Base-by-base conservation (phyloP, 2,113 vertebrate species). In the Serinus canaria region DNA sequence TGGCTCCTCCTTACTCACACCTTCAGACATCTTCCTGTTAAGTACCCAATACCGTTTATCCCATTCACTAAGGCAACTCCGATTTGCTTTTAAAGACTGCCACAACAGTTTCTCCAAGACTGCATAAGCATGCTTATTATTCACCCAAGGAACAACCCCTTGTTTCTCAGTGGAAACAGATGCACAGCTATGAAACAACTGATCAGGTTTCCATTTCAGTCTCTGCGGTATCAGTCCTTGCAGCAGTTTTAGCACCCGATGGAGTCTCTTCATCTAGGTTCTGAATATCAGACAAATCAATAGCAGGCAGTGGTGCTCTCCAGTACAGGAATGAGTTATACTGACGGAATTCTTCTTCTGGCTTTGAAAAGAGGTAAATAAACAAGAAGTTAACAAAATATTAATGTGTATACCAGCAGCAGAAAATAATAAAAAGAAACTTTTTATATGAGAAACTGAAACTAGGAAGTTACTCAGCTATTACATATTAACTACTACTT, bases 281-380 rank as follows among this genome's bases (percentile, higher is more conserved):
- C 67, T 98, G 97, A 67, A 99, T 96, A 85, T 99, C 98, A 64
- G 98, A 98, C 59, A 99, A 91, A 91, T 99, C 98, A 50, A 99
- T 56, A 64, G 97, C 64, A 19, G 99, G 99, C 83, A 99, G 96
- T 18, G 99, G 99, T 74, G 95, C 85, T 96, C 98, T 98, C 99
- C 99, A 99, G 79, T 97, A 99, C 89, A 99, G 98, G 96, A 99
- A 99, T 33, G 98, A 98, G 91, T 99, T 99, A 95, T 97, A 99
- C 8, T 96, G 89, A 90, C 92, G 97, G 92, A 98, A 97, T 37
- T 98, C 98, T 58, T 99, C 98, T 79, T 94, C 93, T 73, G 91
- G 89, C 98, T 98, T 95, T 83, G 89, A 80, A 73, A 67, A 83
- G 47, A 87, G 89, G 96, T 24, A 87, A 73, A 87, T 10, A 73